Evolutionary conservation across 1,140 invertebrate genomes (phyloP).

Genomic region (Drosophila busckii): DNA sequence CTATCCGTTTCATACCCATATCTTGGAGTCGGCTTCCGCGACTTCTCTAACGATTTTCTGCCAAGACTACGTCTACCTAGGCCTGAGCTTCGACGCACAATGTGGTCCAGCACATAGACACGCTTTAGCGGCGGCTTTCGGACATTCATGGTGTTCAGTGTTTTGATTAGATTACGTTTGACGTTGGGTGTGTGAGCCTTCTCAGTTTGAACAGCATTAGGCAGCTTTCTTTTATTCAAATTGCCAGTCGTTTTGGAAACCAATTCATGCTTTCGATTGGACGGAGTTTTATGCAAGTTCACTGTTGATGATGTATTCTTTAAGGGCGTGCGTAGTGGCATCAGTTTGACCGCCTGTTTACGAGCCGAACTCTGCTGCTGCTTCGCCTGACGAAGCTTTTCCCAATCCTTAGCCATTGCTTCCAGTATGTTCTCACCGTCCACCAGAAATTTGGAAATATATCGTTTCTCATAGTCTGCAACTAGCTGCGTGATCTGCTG

Average conservation of each 20-base stretch:
- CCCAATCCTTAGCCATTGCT: constrained; percentile 80
- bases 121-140: constrained; percentile 13
- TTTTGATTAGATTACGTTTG: constrained; percentile 35
- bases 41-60: neutral
- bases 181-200: constrained; percentile 22
- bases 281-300: constrained; percentile 12
- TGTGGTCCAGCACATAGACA: constrained; percentile 7
- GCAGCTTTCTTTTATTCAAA: constrained; percentile 33
- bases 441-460: constrained; percentile 80
- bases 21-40: too few relatives aligned
- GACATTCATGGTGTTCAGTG: constrained; percentile 17
- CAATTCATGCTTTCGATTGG: constrained; percentile 3
- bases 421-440: constrained; percentile 81
- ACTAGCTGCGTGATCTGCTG: constrained; percentile 80
- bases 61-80: neutral
- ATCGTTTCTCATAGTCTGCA: constrained; percentile 79
- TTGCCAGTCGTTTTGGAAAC: constrained; percentile 26
- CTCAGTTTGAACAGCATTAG: neutral
- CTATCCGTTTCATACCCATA: too few relatives aligned
- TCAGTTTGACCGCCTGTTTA: constrained; percentile 29
- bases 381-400: constrained; percentile 78
- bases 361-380: constrained; percentile 29
- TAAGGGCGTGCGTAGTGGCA: constrained; percentile 22
- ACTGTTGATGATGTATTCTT: constrained; percentile 28
- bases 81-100: neutral